Base-by-base conservation (phyloP, 2,797 vertebrate genomes). In the Mormyrops boulengeri region DNA sequence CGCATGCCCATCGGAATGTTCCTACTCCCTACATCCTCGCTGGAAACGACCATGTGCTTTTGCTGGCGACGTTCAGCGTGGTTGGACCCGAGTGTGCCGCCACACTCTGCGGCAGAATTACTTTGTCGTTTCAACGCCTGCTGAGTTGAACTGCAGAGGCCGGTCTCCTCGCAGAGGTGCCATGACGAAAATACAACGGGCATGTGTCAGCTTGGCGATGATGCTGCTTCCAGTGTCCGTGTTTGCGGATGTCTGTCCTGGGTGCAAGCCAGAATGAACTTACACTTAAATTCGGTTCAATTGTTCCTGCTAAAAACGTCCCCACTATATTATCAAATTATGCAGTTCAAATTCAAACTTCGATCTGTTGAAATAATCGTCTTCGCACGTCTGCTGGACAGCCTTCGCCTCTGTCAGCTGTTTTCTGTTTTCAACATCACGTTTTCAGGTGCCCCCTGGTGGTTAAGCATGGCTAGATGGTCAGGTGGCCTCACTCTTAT, bases 331-430 rank as follows among this genome's bases (percentile, higher is more conserved):
- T 11, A 52, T 12, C 44, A 50, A 26, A 85, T 26, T 85, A 49
- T 12, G n/a, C n/a, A 85, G 47, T 30, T 30, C 14, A 26, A 85
- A 52, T 85, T 85, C 22, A 2, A 52, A 85, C 26, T 30, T 9
- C 22, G 12, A 82, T 80, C 17, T 41, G 7, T 8, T 49, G n/a
- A 47, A 86, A 34, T 73, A 17, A 38, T 82, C 44, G 77, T 90
- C 52, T 60, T 34, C 34, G 85, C 87, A 94, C 93, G 91, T 92
- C 91, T 92, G 88, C 94, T 91, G 92, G 91, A 91, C 91, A 91
- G 14, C 91, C 91, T 91, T 91, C 91, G 93, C 93, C 94, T 93
- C 62, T 92, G 93, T 94, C 94, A 93, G 94, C 93, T 93, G 90
- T 92, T 91, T 89, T 91, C 93, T 93, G 90, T 92, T 91, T 89